These are phyloP conservation scores for Esox niger DNA, from an alignment of 2,113 vertebrate species.

Conservation along the genomic window DNA sequence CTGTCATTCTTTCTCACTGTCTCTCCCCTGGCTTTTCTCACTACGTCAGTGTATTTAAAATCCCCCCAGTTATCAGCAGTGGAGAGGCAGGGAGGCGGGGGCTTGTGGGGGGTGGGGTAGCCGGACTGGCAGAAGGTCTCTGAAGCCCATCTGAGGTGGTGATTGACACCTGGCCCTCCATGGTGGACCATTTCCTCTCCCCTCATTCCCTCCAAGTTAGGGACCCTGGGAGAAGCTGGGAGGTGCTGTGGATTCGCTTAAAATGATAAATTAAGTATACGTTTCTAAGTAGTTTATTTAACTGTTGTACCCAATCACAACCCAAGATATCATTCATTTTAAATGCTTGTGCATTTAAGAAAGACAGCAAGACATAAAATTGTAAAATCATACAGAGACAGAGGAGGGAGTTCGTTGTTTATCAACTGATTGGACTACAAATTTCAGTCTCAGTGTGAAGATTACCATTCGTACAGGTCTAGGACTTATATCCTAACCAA, in stretches of 20 bases:
- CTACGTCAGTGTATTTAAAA: constrained; percentile 62
- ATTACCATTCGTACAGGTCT: too few relatives aligned
- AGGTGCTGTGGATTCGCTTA: constrained; percentile 24
- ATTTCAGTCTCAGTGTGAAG: too few relatives aligned
- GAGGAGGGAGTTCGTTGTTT: too few relatives aligned
- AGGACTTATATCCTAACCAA: too few relatives aligned
- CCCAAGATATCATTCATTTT: too few relatives aligned
- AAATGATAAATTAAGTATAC: too few relatives aligned
- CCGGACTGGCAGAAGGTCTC: constrained; percentile 79
- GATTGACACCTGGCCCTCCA: constrained; percentile 88
- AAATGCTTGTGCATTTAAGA: too few relatives aligned
- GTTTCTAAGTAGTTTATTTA: not conserved
- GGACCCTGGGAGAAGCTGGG: not conserved
- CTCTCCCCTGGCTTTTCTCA: constrained; percentile 70
- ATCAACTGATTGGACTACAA: too few relatives aligned
- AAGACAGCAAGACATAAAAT: too few relatives aligned
- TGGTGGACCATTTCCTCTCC: constrained; percentile 77
- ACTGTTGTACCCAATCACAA: too few relatives aligned
- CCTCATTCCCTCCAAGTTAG: constrained; percentile 52
- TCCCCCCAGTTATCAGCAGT: constrained; percentile 86
- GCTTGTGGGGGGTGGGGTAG: constrained; percentile 44
- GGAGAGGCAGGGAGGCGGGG: constrained; percentile 76
- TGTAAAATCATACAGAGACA: too few relatives aligned
- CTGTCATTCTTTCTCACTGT: constrained; percentile 17
- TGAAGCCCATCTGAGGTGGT: constrained; percentile 80